Conservation (phyloP, 2,888 invertebrate genomes). For the Lycophotia porphyrea region DNA sequence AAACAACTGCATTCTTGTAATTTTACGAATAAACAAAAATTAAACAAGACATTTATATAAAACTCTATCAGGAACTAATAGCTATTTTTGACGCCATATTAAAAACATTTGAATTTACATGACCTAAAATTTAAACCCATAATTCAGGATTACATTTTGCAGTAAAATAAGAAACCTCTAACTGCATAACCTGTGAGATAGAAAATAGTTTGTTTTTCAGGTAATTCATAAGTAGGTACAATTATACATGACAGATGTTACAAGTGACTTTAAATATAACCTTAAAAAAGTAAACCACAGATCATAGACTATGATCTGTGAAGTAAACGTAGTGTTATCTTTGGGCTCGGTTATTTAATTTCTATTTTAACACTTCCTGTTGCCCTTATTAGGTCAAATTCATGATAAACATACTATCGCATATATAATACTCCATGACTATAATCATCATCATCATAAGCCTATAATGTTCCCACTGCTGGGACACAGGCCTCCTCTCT, state of each 20-base stretch:
- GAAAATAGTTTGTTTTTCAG: neutral
- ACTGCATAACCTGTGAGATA: no score
- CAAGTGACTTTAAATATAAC: no score
- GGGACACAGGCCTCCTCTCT: no score
- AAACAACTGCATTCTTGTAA: slow-evolving; percentile 17
- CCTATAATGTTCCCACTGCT: no score
- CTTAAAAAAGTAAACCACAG: no score
- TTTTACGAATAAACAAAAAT: slow-evolving; percentile 24
- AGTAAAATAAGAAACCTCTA: neutral
- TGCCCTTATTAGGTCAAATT: neutral
- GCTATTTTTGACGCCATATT: neutral
- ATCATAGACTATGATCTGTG: no score
- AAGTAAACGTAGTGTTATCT: no score
- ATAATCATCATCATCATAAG: no score
- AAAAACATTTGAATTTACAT: neutral
- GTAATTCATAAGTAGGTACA: no score
- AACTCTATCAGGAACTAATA: neutral
- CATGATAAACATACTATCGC: neutral
- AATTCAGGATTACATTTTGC: neutral
- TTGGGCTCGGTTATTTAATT: no score
- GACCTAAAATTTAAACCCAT: neutral
- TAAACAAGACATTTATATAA: neutral
- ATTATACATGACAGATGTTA: no score
- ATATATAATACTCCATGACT: neutral
- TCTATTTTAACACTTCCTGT: neutral